These are phyloP conservation scores for Amphilophus citrinellus DNA, from an alignment of 2,113 vertebrate genomes.

Conservation along the genomic window DNA sequence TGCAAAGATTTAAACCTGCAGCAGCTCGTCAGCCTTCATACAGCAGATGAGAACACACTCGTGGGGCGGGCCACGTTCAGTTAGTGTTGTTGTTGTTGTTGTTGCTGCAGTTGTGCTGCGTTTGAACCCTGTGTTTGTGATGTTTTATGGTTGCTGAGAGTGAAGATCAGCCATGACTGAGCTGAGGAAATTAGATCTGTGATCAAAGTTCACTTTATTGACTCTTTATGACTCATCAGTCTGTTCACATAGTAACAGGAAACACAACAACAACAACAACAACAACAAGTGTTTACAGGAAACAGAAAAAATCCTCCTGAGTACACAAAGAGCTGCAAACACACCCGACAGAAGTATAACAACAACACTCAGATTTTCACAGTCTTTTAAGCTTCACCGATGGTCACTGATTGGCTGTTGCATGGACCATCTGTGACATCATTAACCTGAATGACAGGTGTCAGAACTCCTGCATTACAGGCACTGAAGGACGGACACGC, in stretches of 20 bases:
- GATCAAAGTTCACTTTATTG: neutral
- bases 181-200: neutral
- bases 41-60: neutral
- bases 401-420: neutral
- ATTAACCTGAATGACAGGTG: accelerated
- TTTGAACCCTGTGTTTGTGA: neutral
- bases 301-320: too few relatives aligned
- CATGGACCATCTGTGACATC: neutral
- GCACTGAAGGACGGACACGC: too few relatives aligned
- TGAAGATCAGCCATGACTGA: neutral
- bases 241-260: neutral
- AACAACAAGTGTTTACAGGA: neutral
- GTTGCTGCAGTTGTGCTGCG: neutral
- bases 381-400: neutral
- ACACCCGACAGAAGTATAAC: neutral
- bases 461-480: too few relatives aligned
- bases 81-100: neutral
- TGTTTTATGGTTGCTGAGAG: accelerated
- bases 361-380: neutral
- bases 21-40: too few relatives aligned
- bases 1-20: too few relatives aligned
- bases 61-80: neutral
- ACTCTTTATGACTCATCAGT: neutral
- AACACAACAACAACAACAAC: neutral
- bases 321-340: too few relatives aligned